Evolutionary conservation across 1,140 invertebrate genomes (phyloP), one percentile per base, ranked within the genome.

Genomic region (Zaprionus inermis): DNA sequence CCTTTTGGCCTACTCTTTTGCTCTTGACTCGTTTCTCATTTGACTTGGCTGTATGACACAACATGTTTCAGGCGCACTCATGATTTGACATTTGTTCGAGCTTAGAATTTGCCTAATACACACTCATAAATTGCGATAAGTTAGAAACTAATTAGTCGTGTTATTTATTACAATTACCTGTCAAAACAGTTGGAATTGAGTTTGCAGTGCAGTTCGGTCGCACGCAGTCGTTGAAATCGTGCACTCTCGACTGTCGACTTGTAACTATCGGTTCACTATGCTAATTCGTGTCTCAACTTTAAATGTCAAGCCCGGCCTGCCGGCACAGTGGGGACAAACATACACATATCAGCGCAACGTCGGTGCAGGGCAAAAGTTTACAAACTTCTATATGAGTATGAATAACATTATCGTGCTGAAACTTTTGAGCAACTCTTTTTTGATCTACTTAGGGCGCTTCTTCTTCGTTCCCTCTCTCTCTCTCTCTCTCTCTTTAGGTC

Each of bases 121-220:
- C 10, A 32, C 30, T 73, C 79, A 88, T 82, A 88, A 89, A 79
- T 79, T 77, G 68, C 69, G 59, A 65, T 34, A 75, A 72, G 74
- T 84, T 86, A 72, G 69, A 86, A 76, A 76, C 76, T 84, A 88
- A 88, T 88, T 88, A 88, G 83, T 78, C 72, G 70, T 70, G 55
- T 81, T 88, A 88, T 88, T 83, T 89, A 88, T 88, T 89, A 78
- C 83, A 89, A 89, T 89, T 88, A 89, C 77, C 83, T 88, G 83
- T 76, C 83, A 76, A 64, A 67, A 44, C 64, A 71, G 60, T 57
- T 76, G 20, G 34, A 79, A 76, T 58, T 76, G 71, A 78, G 59
- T 76, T 81, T 71, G 65, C 65, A 75, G 58, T 66, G 38, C 24
- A 4, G 3, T 28, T n/a, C n/a, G 36, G 12, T 38, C 36, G 51